Conservation (phyloP, 35 echinoderm and acorn worm genomes). For the Stichopus chloronotus region DNA sequence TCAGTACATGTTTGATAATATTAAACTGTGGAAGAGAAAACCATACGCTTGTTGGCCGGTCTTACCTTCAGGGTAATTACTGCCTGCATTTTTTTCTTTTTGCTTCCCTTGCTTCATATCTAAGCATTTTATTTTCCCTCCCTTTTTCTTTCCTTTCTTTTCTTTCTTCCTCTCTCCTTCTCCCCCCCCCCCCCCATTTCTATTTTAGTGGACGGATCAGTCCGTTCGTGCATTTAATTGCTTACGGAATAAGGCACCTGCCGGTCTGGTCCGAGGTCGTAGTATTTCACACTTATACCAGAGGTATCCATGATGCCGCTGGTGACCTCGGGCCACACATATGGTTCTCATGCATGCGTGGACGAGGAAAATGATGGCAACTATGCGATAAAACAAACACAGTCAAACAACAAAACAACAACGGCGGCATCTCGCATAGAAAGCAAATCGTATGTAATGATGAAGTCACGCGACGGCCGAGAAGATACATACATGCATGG, state of each 20-base stretch:
- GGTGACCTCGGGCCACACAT: slow-evolving; percentile 33
- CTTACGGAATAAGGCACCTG: slow-evolving; percentile 42
- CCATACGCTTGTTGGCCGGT: neutral
- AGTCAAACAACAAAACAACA: neutral
- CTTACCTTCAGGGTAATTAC: neutral
- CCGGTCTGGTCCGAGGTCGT: slow-evolving; percentile 17
- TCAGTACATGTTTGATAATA: too few species aligned
- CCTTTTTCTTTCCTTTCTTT: neutral
- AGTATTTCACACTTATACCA: slow-evolving; percentile 23
- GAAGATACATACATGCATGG: too few species aligned
- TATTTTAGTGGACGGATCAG: neutral
- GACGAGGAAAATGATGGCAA: neutral
- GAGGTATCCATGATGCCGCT: neutral
- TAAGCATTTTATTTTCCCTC: neutral
- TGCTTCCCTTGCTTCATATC: neutral
- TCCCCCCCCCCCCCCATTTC: neutral
- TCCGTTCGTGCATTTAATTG: slow-evolving; percentile 43
- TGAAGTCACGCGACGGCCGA: neutral
- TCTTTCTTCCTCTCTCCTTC: neutral
- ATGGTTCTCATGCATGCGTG: slow-evolving; percentile 26
- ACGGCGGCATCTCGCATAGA: neutral
- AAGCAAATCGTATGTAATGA: neutral
- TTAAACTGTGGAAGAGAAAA: neutral
- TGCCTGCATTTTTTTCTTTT: neutral
- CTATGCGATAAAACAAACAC: neutral